These are phyloP conservation scores for Potorous gilbertii DNA, from an alignment of 2,797 vertebrate species.

Conservation along the genomic window DNA sequence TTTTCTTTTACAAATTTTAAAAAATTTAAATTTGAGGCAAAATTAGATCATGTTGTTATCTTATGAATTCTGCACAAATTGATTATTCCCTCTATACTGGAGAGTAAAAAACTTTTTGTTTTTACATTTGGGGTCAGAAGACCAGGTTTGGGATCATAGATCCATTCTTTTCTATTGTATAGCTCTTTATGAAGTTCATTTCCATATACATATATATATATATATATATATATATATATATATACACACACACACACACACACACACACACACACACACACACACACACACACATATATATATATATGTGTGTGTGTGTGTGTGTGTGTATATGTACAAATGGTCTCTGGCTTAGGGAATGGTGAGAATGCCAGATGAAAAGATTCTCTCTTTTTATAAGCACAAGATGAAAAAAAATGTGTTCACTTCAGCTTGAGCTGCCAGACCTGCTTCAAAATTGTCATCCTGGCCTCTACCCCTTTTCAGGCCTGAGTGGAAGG, in stretches of 20 bases:
- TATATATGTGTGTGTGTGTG: too few species aligned
- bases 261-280: too few species aligned
- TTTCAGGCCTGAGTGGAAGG: not conserved
- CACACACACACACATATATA: too few species aligned
- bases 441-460: not conserved
- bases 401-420: not conserved
- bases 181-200: not conserved
- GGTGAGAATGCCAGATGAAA: not conserved
- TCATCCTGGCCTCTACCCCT: not conserved
- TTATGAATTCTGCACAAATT: not conserved
- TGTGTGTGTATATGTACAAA: not conserved
- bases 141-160: not conserved
- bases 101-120: not conserved
- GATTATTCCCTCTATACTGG: not conserved
- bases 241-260: too few species aligned
- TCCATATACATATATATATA: too few species aligned
- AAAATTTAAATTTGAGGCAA: not conserved
- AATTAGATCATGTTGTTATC: not conserved
- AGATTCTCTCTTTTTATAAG: not conserved
- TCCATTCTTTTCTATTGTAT: not conserved
- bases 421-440: not conserved
- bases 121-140: not conserved
- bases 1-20: slow-evolving; percentile 28
- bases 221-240: too few species aligned
- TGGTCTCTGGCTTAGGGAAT: not conserved